Base-by-base conservation (phyloP, 2,888 invertebrate genomes). In the Alcis repandata region DNA sequence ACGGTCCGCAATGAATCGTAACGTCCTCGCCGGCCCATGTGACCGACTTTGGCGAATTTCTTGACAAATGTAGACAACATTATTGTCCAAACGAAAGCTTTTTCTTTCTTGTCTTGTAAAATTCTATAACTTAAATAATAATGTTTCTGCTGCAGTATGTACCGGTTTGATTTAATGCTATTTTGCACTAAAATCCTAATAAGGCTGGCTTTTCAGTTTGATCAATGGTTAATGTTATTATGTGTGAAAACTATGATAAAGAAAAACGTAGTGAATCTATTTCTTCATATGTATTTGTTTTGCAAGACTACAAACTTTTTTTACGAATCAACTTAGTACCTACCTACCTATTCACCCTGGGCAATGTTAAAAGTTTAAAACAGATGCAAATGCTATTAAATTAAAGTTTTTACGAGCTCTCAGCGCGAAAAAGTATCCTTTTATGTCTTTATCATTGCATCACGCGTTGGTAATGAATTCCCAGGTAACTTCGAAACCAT, bases 381-480 rank as follows among this genome's bases (percentile, higher is more conserved):
- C 15, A 51, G 58, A 33, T 13, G 10, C 40, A 66, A 73, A 69
- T 62, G 65, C 63, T 63, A 72, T 52, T 69, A 72, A 74, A 70
- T 61, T 69, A 68, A 51, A 41, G 64, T 71, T 48, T n/a, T 75
- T 75, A 72, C 67, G 66, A 69, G 66, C 59, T 63, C 57, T 61
- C 59, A 62, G 59, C 61, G 53, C 40, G 9, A 62, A 59, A 70
- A 67, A 61, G n/a, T 76, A 72, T 74, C 76, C 74, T 75, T 79
- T 79, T 79, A 77, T 78, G 69, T 69, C 70, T 77, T 72, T 78
- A 75, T 75, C 66, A 78, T 78, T 78, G 68, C 72, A 73, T 76
- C 73, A 80, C 59, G 63, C 57, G 63, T 69, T 58, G 49, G 57
- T 71, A 76, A 78, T 75, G 69, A 75, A 78, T 75, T 76, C 74